A percentile compares a stretch with the other conserved stretches of the same genome.
Conservation (phyloP, 2,113 vertebrate genomes). For the Entosphenus tridentatus region DNA sequence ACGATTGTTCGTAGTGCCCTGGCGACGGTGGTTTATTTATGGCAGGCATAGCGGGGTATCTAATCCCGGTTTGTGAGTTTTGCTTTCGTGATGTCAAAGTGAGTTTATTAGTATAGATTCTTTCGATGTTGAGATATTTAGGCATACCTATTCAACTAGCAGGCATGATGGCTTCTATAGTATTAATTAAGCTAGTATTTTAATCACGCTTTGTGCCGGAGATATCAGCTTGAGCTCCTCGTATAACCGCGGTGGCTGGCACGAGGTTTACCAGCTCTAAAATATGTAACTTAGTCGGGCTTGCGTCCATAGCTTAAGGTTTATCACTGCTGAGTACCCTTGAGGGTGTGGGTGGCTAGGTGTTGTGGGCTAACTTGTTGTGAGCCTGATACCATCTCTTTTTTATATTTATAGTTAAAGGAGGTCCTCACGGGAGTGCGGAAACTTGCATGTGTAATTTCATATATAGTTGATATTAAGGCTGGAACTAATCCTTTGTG, state of each 20-base stretch:
- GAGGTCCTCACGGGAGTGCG: neutral
- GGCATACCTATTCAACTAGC: conserved; percentile 10
- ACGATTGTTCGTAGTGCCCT: conserved; percentile 16
- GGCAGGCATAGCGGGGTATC: conserved; percentile 19
- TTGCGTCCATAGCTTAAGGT: neutral
- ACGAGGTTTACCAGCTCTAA: conserved; percentile 4
- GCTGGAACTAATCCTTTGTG: no score
- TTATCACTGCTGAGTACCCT: conserved; percentile 5
- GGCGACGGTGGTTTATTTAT: conserved; percentile 15
- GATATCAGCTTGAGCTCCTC: neutral
- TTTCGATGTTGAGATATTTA: conserved; percentile 13
- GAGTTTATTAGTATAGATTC: conserved; percentile 11
- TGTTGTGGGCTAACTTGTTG: neutral
- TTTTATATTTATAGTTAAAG: neutral
- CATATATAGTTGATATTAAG: neutral
- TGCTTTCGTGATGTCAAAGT: conserved; percentile 15
- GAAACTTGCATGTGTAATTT: neutral
- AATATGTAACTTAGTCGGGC: neutral
- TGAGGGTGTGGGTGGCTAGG: neutral
- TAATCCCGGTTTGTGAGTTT: conserved; percentile 19
- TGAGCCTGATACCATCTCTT: conserved; percentile 5
- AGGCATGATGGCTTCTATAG: conserved; percentile 11
- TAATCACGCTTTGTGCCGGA: conserved; percentile 14
- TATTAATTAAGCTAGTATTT: neutral
- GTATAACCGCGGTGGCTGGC: conserved; percentile 7